A percentile compares a stretch with the other conserved stretches of the same genome.
These are phyloP conservation scores for Acanthopagrus latus DNA, from an alignment of 2,797 vertebrate species.

Conservation along the genomic window DNA sequence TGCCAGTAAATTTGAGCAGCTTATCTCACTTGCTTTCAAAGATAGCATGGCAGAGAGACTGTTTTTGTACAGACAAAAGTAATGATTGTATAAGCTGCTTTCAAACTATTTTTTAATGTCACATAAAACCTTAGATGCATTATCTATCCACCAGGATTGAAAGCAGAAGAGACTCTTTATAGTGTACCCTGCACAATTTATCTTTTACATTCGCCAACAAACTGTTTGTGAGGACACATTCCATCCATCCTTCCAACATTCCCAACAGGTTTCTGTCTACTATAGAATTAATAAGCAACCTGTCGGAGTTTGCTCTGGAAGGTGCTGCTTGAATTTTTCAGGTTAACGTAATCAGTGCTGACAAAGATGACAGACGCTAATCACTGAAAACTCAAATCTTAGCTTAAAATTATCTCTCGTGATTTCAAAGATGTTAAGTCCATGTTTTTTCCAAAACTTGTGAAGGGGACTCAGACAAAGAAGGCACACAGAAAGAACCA, in stretches of 20 bases:
- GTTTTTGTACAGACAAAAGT: conserved; percentile 1
- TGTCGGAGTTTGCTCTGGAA: not conserved
- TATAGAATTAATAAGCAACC: not conserved
- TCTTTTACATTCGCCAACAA: not conserved
- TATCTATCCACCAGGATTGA: not conserved
- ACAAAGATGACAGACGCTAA: not conserved
- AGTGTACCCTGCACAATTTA: not conserved
- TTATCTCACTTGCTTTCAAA: conserved; percentile 26
- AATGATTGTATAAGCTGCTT: not conserved
- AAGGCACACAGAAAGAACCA: not conserved
- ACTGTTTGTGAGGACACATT: not conserved
- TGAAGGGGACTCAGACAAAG: not conserved
- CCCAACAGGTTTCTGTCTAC: not conserved
- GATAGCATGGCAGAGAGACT: not conserved
- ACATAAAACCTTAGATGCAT: not conserved
- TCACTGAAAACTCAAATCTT: not conserved
- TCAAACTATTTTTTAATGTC: conserved; percentile 8
- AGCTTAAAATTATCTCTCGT: not conserved
- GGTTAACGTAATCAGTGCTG: too few species aligned
- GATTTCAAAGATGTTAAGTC: not conserved
- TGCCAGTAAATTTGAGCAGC: conserved; percentile 14
- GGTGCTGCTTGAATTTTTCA: not conserved
- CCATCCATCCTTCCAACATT: not conserved
- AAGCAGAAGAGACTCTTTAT: not conserved
- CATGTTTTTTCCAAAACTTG: not conserved